Evolutionary conservation across 2,797 vertebrate species (phyloP).

Genomic region (Denticeps clupeoides): DNA sequence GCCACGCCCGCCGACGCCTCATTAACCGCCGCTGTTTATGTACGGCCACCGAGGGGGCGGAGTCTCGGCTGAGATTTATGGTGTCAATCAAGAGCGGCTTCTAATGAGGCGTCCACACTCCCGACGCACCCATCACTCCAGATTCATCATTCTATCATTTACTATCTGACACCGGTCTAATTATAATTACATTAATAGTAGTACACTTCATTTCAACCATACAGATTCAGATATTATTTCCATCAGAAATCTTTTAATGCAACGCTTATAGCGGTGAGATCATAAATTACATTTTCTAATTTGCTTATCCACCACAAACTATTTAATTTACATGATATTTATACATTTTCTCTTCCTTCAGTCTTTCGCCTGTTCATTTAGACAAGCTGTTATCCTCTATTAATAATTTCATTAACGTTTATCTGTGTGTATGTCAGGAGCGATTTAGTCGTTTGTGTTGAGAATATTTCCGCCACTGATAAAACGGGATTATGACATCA

Average conservation of each 20-base stretch:
- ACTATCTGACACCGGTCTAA: not conserved
- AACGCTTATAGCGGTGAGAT: too few species aligned
- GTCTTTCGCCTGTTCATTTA: too few species aligned
- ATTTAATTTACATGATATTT: too few species aligned
- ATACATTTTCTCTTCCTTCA: too few species aligned
- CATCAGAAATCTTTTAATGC: too few species aligned
- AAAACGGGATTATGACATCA: not conserved
- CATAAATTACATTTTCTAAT: too few species aligned
- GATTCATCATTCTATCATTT: not conserved
- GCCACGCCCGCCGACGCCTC: slow-evolving; percentile 16
- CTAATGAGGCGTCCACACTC: slow-evolving; percentile 6
- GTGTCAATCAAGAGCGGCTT: slow-evolving; percentile 12
- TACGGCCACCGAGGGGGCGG: not conserved
- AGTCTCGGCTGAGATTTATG: slow-evolving; percentile 5
- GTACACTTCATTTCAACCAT: too few species aligned
- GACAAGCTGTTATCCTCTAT: not conserved
- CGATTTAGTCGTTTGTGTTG: not conserved
- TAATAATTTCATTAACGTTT: not conserved
- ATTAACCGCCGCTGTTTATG: slow-evolving; percentile 9
- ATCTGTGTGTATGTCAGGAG: not conserved
- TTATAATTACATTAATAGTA: too few species aligned
- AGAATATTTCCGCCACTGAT: not conserved
- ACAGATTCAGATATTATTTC: too few species aligned
- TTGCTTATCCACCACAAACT: too few species aligned
- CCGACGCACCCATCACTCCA: too few species aligned